Percentiles rank a stretch among this genome's conserved stretches.
Evolutionary conservation across 2,888 invertebrate genomes (phyloP).

Genomic region (Latheticus oryzae): DNA sequence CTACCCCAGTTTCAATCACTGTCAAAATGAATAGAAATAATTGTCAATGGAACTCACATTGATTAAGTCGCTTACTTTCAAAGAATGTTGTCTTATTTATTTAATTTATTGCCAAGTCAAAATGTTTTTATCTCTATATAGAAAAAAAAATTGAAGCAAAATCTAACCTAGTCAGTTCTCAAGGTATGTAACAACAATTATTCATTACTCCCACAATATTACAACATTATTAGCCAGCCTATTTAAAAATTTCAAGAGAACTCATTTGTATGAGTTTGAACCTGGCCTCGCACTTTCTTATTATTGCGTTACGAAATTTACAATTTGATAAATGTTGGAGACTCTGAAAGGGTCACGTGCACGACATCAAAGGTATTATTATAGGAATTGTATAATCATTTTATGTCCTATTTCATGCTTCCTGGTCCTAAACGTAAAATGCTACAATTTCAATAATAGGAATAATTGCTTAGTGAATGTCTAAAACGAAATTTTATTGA

Average conservation of each 20-base stretch:
- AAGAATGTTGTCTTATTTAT: too few species aligned
- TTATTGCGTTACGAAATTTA: slow-evolving; percentile 32
- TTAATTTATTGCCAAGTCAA: too few species aligned
- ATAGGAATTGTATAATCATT: slow-evolving; percentile 30
- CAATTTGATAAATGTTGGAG: slow-evolving; percentile 34
- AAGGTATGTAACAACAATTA: slow-evolving; percentile 39
- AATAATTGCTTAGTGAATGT: too few species aligned
- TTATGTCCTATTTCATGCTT: slow-evolving; percentile 33
- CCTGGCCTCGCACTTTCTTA: slow-evolving; percentile 34
- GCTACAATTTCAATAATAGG: too few species aligned
- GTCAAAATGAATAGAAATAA: too few species aligned
- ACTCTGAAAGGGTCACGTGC: slow-evolving; percentile 36
- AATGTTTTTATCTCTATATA: too few species aligned
- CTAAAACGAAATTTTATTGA: too few species aligned
- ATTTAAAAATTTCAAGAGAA: slow-evolving; percentile 31
- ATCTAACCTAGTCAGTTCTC: slow-evolving; percentile 28
- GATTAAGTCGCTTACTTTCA: too few species aligned
- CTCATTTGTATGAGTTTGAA: slow-evolving; percentile 27
- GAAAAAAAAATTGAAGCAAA: too few species aligned
- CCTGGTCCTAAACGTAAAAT: too few species aligned
- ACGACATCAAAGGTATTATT: slow-evolving; percentile 27
- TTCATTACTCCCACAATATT: slow-evolving; percentile 38
- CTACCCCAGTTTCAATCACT: too few species aligned
- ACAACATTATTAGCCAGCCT: slow-evolving; percentile 23
- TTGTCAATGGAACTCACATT: too few species aligned